These are phyloP conservation scores for Neria commutata DNA, from an alignment of 2,888 invertebrate species.

Conservation along the genomic window DNA sequence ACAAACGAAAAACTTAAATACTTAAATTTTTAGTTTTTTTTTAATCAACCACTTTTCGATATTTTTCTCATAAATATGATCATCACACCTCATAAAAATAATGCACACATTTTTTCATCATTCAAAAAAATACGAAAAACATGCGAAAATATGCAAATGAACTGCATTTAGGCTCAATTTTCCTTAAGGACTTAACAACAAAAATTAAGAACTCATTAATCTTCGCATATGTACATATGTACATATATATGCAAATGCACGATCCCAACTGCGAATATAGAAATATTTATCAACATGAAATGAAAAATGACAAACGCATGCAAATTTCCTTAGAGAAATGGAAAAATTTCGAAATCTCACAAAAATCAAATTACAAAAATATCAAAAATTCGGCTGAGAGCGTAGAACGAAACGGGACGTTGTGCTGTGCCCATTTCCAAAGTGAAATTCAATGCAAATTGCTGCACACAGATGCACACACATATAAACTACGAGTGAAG, in stretches of 20 bases:
- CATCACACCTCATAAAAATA: constrained; percentile 24
- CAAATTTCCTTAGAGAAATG: constrained; percentile 27
- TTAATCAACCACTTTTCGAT: no score
- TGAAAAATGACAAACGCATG: constrained; percentile 41
- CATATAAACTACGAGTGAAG: constrained; percentile 14
- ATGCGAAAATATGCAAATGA: not conserved
- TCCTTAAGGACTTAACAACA: constrained; percentile 14
- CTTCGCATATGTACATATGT: no score
- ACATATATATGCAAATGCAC: constrained; percentile 25
- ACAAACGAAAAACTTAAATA: no score
- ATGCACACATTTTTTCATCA: constrained; percentile 8
- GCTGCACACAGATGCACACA: constrained; percentile 1
- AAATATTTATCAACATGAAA: constrained; percentile 40
- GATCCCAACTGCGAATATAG: constrained; percentile 12
- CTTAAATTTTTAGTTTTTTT: no score
- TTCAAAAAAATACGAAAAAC: constrained; percentile 8
- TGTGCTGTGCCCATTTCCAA: constrained; percentile 5
- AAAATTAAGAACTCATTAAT: constrained; percentile 38
- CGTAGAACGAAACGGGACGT: constrained; percentile 3
- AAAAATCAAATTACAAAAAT: constrained; percentile 19
- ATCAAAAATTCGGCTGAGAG: not conserved
- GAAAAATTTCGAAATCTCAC: constrained; percentile 28
- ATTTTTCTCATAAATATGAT: no score
- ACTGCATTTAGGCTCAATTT: not conserved
- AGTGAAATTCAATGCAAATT: constrained; percentile 5